Evolutionary conservation across 2,888 invertebrate species (phyloP).

Genomic region (Leptogaster cylindrica): DNA sequence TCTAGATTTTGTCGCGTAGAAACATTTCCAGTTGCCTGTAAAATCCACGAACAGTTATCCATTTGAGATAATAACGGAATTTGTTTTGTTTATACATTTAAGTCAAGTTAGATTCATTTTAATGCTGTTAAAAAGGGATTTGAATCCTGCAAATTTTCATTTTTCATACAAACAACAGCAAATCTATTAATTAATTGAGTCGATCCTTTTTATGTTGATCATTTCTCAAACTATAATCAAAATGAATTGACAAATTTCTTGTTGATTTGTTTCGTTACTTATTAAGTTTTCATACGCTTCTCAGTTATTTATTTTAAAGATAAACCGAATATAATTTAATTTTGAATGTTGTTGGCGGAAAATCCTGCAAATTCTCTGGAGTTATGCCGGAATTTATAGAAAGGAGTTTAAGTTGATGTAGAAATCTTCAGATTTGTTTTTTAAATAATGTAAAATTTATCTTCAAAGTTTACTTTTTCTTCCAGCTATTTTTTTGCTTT

Average conservation of each 20-base stretch:
- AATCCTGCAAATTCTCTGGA: too few relatives aligned
- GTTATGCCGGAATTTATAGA: too few relatives aligned
- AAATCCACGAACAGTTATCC: neutral
- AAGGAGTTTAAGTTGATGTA: neutral
- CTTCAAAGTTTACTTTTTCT: neutral
- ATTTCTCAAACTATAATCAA: slow-evolving; percentile 20
- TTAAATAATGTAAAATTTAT: too few relatives aligned
- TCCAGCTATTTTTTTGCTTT: too few relatives aligned
- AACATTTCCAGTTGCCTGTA: neutral
- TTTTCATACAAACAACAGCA: neutral
- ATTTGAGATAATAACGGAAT: neutral
- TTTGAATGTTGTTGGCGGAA: neutral
- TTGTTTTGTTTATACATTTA: slow-evolving; percentile 13
- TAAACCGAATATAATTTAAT: slow-evolving; percentile 8
- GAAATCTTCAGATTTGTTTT: too few relatives aligned
- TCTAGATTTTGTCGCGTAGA: slow-evolving; percentile 90
- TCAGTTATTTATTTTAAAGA: slow-evolving; percentile 32
- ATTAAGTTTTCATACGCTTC: slow-evolving; percentile 26
- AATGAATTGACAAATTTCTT: slow-evolving; percentile 17
- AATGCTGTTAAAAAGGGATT: slow-evolving; percentile 6
- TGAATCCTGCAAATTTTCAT: slow-evolving; percentile 14
- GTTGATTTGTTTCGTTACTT: slow-evolving; percentile 27
- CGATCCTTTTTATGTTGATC: neutral
- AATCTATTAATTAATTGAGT: neutral
- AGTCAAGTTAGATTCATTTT: slow-evolving; percentile 12